These are phyloP conservation scores for Sycophila texana DNA, from an alignment of 2,888 invertebrate species.

Conservation along the genomic window DNA sequence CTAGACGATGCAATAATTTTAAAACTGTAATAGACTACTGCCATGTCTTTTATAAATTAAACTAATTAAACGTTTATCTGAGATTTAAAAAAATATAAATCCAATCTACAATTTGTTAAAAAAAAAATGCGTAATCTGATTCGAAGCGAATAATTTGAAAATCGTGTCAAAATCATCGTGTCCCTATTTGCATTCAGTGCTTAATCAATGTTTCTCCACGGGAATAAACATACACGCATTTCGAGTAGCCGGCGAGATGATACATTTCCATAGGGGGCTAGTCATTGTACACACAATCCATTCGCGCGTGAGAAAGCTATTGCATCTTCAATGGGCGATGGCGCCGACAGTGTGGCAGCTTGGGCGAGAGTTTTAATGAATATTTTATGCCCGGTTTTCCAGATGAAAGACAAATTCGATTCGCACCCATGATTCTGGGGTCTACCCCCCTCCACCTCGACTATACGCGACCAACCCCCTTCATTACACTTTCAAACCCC, in stretches of 20 bases:
- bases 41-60: no score
- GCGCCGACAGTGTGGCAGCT: constrained; percentile 9
- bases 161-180: no score
- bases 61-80: no score
- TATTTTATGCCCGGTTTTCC: constrained; percentile 55
- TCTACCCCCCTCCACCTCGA: neutral
- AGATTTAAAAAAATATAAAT: no score
- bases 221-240: no score
- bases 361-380: constrained; percentile 53
- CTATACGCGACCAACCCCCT: constrained; percentile 13
- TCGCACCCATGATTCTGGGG: constrained; percentile 46
- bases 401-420: constrained; percentile 57
- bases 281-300: neutral
- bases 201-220: no score
- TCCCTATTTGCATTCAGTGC: no score
- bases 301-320: constrained; percentile 41
- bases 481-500: constrained; percentile 52
- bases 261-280: neutral
- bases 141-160: no score
- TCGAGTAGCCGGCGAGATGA: neutral
- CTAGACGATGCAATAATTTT: no score
- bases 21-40: no score
- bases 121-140: no score
- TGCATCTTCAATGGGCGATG: constrained; percentile 1
- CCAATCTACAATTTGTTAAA: no score